Base-by-base conservation (phyloP, 1,140 invertebrate genomes). In the Belonocnema kinseyi region DNA sequence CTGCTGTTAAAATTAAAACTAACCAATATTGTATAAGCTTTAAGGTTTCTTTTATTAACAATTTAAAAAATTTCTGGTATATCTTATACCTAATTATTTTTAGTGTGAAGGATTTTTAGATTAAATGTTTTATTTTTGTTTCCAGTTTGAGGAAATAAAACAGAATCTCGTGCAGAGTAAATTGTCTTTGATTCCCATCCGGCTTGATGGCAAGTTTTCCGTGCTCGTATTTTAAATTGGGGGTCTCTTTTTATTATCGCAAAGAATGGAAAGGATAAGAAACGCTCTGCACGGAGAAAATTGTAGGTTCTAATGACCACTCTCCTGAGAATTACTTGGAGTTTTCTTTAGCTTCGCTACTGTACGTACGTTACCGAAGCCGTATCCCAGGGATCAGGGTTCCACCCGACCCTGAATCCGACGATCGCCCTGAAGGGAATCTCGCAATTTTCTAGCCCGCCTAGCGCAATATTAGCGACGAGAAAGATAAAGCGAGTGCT, bases 381-480 rank as follows among this genome's bases (percentile, higher is more conserved):
- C 66, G n/a, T 58, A 71, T 50, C 74, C 19, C 46, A 52, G 50
- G 73, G 61, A 80, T 80, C 73, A 14, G 14, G 54, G 74, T 21
- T 52, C 72, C 71, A 73, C 46, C 54, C 26, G 58, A 70, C 21
- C 71, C 75, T 74, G 80, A 79, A 83, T 82, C 77, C 78, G 77
- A 72, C 75, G 82, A 83, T 83, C 80, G 71, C 75, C 78, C 80
- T 79, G 16, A 58, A 66, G 80, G 77, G 74, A 79, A 79, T 77
- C 77, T 66, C 71, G 82, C 80, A 82, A 83, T 83, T 82, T 83
- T 83, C 80, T 80, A 78, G 66, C 19, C 77, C 61, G 50, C 72
- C 26, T 26, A 33, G 74, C 58, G 77, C 77, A 77, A 82, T 80
- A 82, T 80, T 82, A 77, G 56, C 73, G 40, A 74, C 73, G 72